Conservation (phyloP, 2,797 vertebrate species). For the Ctenopoma kingsleyae region DNA sequence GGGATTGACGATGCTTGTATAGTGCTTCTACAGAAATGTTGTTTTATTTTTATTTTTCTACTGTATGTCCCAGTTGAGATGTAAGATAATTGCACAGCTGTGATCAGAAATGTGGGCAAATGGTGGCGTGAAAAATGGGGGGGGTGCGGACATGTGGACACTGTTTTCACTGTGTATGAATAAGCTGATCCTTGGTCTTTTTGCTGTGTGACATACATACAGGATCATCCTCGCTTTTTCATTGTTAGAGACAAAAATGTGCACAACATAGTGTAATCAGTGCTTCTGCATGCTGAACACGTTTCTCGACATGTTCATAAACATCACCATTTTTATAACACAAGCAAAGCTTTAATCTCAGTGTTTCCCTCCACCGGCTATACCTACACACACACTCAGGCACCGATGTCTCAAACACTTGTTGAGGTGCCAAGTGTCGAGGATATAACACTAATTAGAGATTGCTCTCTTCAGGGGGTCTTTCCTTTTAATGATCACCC, state of each 20-base stretch:
- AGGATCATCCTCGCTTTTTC: conserved; percentile 3
- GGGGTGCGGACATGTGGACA: conserved; percentile 66
- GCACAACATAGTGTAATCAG: conserved; percentile 10
- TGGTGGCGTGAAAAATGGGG: conserved; percentile 58
- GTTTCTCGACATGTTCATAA: conserved; percentile 35
- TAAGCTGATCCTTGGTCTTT: conserved; percentile 52
- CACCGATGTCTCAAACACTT: conserved; percentile 36
- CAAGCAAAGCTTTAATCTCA: conserved; percentile 42
- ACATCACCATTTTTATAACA: conserved; percentile 45
- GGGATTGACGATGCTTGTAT: conserved; percentile 3
- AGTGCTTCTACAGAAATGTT: not conserved
- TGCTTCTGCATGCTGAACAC: conserved; percentile 1
- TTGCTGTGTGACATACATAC: conserved; percentile 23
- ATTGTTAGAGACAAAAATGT: not conserved
- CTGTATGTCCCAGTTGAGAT: conserved; percentile 32
- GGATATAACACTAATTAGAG: conserved; percentile 73
- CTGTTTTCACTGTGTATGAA: conserved; percentile 49
- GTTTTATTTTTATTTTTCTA: accelerated
- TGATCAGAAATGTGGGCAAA: conserved; percentile 74
- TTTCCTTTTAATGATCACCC: conserved; percentile 70
- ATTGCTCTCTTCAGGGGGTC: conserved; percentile 63
- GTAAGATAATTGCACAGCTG: conserved; percentile 53
- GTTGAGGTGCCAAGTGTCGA: conserved; percentile 62
- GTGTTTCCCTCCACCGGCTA: conserved; percentile 21
- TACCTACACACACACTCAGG: not conserved